A percentile compares a stretch with the other conserved stretches of the same genome.
These are phyloP conservation scores for Cyrtodaria siliqua DNA, from an alignment of 2,888 invertebrate species.

Conservation along the genomic window DNA sequence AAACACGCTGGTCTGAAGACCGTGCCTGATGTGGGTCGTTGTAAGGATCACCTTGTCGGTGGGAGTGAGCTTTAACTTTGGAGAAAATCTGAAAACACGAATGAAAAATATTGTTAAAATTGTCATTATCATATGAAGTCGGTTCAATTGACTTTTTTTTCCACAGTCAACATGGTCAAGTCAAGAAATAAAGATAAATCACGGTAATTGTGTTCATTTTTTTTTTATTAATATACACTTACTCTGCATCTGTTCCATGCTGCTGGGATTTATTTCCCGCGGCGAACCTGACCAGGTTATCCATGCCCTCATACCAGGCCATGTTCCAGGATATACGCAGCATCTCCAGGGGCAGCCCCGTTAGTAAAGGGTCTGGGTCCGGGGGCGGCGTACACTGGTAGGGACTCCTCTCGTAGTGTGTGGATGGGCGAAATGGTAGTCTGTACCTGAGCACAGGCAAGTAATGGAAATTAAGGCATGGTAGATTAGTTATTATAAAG, in stretches of 20 bases:
- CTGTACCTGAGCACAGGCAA: constrained; percentile 66
- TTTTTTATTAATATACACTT: no score
- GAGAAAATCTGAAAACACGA: constrained; percentile 69
- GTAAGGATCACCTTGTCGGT: constrained; percentile 73
- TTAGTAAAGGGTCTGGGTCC: constrained; percentile 73
- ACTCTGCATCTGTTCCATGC: constrained; percentile 42
- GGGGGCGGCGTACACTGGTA: constrained; percentile 69
- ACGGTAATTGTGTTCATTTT: no score
- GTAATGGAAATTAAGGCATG: no score
- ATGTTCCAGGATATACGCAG: constrained; percentile 82
- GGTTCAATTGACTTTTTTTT: no score
- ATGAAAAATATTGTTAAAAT: no score
- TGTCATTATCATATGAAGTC: no score
- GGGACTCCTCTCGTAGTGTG: constrained; percentile 79
- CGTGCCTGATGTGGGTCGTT: constrained; percentile 73
- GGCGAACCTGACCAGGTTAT: constrained; percentile 70
- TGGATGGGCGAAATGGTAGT: constrained; percentile 79
- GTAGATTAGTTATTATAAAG: no score
- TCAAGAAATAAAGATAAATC: no score
- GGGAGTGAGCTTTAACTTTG: constrained; percentile 72
- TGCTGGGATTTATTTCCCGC: constrained; percentile 45
- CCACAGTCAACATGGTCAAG: no score
- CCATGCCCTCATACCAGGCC: constrained; percentile 82
- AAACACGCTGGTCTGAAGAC: constrained; percentile 73
- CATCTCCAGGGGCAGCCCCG: constrained; percentile 77